Evolutionary conservation across 2,797 vertebrate species (phyloP), one percentile per base, ranked within the genome.

Genomic region (Ficedula albicollis): DNA sequence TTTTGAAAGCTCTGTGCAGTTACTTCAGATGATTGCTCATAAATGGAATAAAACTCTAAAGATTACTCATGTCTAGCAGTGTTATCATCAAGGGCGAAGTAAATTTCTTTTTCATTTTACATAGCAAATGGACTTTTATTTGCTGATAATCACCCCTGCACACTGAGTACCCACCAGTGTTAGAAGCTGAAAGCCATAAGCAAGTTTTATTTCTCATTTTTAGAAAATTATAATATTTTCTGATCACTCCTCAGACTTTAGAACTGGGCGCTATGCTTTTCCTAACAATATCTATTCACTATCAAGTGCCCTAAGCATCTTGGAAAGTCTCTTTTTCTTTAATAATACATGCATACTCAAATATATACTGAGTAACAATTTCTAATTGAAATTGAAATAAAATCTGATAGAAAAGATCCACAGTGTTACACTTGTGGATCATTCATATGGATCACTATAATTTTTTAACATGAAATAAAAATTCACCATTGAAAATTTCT

Each of bases 41-140:
- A 90, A 89, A 96, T 94, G 89, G 89, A 87, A 6, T 84, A 81
- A 86, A 94, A 73, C 63, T 32, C 63, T 87, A 74, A 78, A 73
- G 43, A 92, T 94, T 96, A 87, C 43, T 95, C 75, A 94, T 0
- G 4, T 92, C 82, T 91, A 89, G 17, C 70, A 86, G 43, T 1
- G 0, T 68, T 87, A 80, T 82, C 75, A 89, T 86, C 43, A 69
- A 81, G 68, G 78, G 32, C 62, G 92, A 92, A 92, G 78, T 64
- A 89, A 87, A 75, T 89, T 90, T 84, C 52, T 87, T 89, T 90
- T 74, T 56, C n/a, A 13, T 85, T 29, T 90, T 38, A 58, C 11
- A 64, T 18, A 78, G 76, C 92, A 95, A 96, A 93, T 69, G 87
- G 95, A 92, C 87, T 94, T 92, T 41, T 66, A 76, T 93, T 95